Conservation (phyloP, 2,113 vertebrate genomes). For the Emydura subglobosa region DNA sequence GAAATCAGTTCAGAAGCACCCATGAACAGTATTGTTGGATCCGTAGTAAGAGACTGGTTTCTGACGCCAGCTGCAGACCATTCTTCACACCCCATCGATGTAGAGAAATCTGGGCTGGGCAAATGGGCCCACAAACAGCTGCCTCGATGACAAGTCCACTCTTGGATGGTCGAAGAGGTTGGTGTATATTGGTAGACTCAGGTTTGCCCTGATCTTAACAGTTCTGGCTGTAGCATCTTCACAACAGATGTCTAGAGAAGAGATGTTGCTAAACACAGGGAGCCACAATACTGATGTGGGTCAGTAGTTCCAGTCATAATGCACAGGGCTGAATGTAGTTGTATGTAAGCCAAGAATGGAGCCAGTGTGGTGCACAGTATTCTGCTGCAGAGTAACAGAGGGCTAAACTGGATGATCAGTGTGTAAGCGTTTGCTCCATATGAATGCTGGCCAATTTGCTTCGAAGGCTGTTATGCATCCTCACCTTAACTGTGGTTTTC, state of each 20-base stretch:
- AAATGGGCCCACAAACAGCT: neutral
- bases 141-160: neutral
- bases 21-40: neutral
- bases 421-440: neutral
- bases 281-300: neutral
- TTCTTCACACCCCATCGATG: too few species aligned
- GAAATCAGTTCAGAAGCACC: neutral
- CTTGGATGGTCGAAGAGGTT: neutral
- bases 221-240: neutral
- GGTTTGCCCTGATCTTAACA: neutral
- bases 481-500: too few species aligned
- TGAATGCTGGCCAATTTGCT: neutral
- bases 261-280: too few species aligned
- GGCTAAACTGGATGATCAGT: neutral
- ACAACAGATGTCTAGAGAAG: neutral
- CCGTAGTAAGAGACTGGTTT: neutral
- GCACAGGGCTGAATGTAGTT: neutral
- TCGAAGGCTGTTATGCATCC: neutral
- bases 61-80: neutral
- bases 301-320: neutral
- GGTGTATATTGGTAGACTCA: neutral
- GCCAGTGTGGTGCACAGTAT: neutral
- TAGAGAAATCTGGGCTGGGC: neutral
- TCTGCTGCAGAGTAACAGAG: neutral
- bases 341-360: neutral